Conservation (phyloP, 2,888 invertebrate species). For the Gerosis bhagava region DNA sequence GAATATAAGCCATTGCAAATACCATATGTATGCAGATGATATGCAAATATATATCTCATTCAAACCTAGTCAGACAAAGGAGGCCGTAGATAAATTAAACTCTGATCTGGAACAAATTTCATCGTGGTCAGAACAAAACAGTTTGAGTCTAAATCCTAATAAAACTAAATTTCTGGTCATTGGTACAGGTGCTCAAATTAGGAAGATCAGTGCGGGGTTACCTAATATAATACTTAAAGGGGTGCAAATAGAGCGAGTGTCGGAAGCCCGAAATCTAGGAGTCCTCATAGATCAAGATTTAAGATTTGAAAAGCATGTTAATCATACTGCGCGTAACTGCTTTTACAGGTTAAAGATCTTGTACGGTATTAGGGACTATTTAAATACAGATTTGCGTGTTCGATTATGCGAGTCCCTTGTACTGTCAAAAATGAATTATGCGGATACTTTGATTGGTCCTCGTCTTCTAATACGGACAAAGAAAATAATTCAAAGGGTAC, state of each 20-base stretch:
- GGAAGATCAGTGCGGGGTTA: no score
- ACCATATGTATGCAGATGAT: constrained; percentile 8
- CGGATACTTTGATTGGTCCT: neutral
- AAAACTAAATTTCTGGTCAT: constrained; percentile 8
- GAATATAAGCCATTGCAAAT: neutral
- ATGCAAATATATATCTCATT: constrained; percentile 4
- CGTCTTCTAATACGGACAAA: neutral
- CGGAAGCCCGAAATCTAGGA: constrained; percentile 4
- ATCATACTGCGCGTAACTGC: neutral
- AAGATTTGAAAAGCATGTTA: neutral
- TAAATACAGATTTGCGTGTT: constrained; percentile 1
- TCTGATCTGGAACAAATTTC: neutral
- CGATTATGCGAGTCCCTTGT: constrained; percentile 3
- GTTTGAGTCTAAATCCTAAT: neutral
- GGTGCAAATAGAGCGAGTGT: neutral
- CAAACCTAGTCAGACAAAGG: neutral
- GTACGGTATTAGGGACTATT: constrained; percentile 1
- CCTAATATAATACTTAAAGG: no score
- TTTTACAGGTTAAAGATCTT: constrained; percentile 1
- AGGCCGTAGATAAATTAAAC: neutral
- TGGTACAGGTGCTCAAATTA: no score
- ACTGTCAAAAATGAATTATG: constrained; percentile 12
- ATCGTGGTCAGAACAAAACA: neutral
- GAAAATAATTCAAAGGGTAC: neutral
- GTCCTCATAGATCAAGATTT: neutral